phyloP scores from a whole-genome alignment of 1,140 invertebrate genomes.

The Eueides isabella region DNA sequence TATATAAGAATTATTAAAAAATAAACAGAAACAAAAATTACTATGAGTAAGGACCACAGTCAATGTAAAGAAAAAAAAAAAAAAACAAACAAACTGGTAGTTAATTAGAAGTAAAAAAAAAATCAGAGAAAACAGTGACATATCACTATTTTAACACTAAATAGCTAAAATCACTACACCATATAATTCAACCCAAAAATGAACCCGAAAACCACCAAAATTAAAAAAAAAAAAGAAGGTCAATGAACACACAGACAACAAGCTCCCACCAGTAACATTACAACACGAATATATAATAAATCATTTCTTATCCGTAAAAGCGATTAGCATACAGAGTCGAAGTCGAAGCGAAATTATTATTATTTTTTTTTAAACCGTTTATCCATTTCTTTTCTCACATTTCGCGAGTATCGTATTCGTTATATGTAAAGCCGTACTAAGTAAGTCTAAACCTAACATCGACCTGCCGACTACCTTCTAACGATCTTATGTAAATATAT shows the following conservation, averaged over 20 bases:
- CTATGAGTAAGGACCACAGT: no score
- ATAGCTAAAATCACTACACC: not conserved
- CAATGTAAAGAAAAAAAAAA: no score
- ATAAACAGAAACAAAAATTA: no score
- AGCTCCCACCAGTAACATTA: constrained; percentile 1
- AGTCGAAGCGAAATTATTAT: not conserved
- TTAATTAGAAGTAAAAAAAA: no score
- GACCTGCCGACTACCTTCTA: constrained; percentile 1
- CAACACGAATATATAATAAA: not conserved
- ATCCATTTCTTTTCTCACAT: not conserved
- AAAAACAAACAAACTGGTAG: no score
- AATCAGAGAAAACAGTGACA: no score
- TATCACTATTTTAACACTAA: no score
- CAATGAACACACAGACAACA: not conserved
- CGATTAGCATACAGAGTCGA: constrained; percentile 7
- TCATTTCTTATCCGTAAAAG: not conserved
- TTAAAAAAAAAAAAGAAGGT: not conserved
- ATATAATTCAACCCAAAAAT: no score
- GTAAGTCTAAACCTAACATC: constrained; percentile 10
- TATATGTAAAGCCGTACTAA: constrained; percentile 8
- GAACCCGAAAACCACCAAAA: not conserved
- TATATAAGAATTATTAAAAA: no score
- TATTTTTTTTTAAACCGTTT: not conserved
- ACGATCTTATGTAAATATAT: not conserved
- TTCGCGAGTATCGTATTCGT: not conserved